Conservation (phyloP, 2,888 invertebrate genomes). For the Merodon equestris region DNA sequence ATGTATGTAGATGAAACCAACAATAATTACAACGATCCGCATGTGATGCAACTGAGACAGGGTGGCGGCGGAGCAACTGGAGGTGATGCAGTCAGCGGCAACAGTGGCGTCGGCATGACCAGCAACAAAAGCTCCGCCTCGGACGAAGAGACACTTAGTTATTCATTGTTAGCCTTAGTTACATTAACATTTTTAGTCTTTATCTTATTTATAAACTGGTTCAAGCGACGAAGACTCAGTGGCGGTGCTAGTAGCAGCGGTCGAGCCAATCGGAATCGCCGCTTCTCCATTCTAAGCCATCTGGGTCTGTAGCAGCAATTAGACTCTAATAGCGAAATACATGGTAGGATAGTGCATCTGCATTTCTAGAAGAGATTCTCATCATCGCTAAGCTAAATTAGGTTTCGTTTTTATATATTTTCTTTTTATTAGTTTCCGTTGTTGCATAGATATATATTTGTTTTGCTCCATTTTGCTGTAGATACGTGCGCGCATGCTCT, state of each 20-base stretch:
- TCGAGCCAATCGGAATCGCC: conserved; percentile 54
- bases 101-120: too few species aligned
- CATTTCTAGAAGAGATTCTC: conserved; percentile 47
- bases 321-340: conserved; percentile 7
- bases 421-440: conserved; percentile 50
- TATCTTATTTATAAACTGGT: conserved; percentile 72
- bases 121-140: conserved; percentile 49
- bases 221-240: conserved; percentile 69
- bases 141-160: conserved; percentile 71
- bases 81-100: conserved; percentile 34
- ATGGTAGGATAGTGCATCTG: conserved; percentile 29
- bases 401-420: conserved; percentile 46
- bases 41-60: conserved; percentile 57
- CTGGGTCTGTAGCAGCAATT: conserved; percentile 53
- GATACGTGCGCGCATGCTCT: conserved; percentile 16
- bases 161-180: conserved; percentile 70
- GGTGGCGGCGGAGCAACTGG: conserved; percentile 35
- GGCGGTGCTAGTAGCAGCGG: conserved; percentile 52
- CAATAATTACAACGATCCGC: conserved; percentile 58
- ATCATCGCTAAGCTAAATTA: conserved; percentile 34
- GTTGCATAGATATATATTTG: conserved; percentile 47
- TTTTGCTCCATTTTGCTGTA: conserved; percentile 28
- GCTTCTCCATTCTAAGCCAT: conserved; percentile 52
- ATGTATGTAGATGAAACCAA: conserved; percentile 69
- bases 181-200: conserved; percentile 72